Evolutionary conservation across 2,797 vertebrate species (phyloP), one percentile per base, ranked within the genome.

Genomic region (Melanotaenia maccullochi): DNA sequence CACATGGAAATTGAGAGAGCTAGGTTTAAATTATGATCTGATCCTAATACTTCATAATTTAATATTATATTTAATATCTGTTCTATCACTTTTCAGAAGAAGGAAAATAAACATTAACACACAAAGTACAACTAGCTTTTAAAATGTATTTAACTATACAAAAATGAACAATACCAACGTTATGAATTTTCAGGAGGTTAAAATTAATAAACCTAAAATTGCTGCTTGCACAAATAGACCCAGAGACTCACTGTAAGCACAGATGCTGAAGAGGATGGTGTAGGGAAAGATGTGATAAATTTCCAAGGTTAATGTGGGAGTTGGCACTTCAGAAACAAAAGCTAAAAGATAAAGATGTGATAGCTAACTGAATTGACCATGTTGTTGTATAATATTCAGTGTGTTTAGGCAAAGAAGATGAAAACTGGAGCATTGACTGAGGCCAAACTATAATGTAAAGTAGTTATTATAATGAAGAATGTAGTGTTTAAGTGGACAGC

Each of bases 401-500:
- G 18, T 28, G 25, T 28, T 28, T 25, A 20, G 33, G n/a, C 38
- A 47, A 44, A 55, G 60, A 20, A 38, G 51, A n/a, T 72, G 30
- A 33, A 14, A 54, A 12, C 3, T 12, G 11, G 28, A 70, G 64
- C 65, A 40, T 24, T 36, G 59, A 63, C 36, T 30, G 44, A 57
- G 36, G 51, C 22, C 52, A 61, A 70, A 68, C 22, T 24, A 44
- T 65, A 65, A 70, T 65, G 68, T 42, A 13, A 62, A 62, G 55
- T 63, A 83, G 42, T 47, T 20, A 40, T 47, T 20, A 72, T 79
- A 24, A 24, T 54, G 57, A 76, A 77, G 32, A 59, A 57, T 59
- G 68, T 16, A 16, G 49, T 71, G 76, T 67, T 56, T 35, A 22
- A 40, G 28, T 30, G 59, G 22, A 9, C n/a, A 56, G 59, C 42